Base-by-base conservation (phyloP, 2,113 vertebrate species). In the Anolis sagrei region DNA sequence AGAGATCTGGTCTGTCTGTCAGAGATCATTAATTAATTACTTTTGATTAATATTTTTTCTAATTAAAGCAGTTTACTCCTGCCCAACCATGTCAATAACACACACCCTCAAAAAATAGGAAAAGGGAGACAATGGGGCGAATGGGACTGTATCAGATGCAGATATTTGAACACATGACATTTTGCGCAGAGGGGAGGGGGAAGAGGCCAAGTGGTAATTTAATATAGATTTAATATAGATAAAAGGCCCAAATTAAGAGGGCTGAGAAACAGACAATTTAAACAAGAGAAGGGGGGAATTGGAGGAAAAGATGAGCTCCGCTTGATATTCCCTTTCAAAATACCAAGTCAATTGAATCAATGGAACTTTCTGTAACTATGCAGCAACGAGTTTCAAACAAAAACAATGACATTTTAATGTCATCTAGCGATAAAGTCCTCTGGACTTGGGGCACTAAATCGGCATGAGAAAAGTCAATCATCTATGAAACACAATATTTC, bases 221-320 rank as follows among this genome's bases (percentile, higher is more conserved):
- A 94, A 94, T 58, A 58, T 58, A 58, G 54, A 58, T 58, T 58
- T 58, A 58, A 58, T 94, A 91, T 49, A 92, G 93, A 94, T 94
- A 94, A 95, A 94, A 94, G 92, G 93, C 91, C 91, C 91, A 94
- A 94, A 95, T 94, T 89, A 94, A 95, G 94, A 91, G 89, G 92
- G 88, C 85, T 90, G 91, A 83, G 93, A 73, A 94, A 94, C 86
- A 81, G 90, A 87, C 85, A 89, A 88, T 29, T 68, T 68, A 68
- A 27, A 27, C 64, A 29, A 68, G 25, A 9, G 64, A 68, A 29
- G 9, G 25, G 64, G 16, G 64, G 64, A 9, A 68, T 29, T 68
- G 29, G 27, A 10, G 29, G 8, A 9, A 25, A 29, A 68, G 64
- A 68, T 68, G 29, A 68, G 29, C 7, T 68, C 64, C 29, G 5